Percentiles rank a stretch among this genome's conserved stretches.
Conservation (phyloP, 2,888 invertebrate species). For the Apamea epomidion region DNA sequence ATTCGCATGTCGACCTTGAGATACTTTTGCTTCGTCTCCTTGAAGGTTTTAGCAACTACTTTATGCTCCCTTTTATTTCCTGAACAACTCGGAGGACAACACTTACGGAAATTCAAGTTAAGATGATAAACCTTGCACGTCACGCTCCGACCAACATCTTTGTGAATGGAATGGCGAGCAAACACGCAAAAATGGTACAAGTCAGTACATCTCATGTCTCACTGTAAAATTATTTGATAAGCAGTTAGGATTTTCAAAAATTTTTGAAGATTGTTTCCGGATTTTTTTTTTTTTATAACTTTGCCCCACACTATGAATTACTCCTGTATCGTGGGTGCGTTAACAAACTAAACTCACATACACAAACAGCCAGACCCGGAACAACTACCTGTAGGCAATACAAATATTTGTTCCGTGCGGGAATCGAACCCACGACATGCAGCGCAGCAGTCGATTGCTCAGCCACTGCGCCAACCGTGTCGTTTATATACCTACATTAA, state of each 20-base stretch:
- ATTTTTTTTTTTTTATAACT: no score
- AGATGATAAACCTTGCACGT: not conserved
- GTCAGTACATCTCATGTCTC: not conserved
- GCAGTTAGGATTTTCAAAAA: not conserved
- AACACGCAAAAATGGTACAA: no score
- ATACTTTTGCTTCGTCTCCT: not conserved
- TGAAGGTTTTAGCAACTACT: not conserved
- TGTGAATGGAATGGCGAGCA: not conserved
- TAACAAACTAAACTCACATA: no score
- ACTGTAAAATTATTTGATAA: not conserved
- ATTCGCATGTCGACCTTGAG: not conserved
- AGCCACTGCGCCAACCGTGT: no score
- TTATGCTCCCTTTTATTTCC: conserved; percentile 12
- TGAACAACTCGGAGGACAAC: not conserved
- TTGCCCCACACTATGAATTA: no score
- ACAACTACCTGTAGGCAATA: no score
- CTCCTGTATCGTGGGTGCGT: no score
- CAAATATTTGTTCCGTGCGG: no score
- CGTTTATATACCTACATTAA: no score
- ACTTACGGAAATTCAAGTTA: not conserved
- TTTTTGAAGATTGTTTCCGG: not conserved
- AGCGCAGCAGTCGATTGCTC: no score
- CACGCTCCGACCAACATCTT: not conserved
- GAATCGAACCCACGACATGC: no score
- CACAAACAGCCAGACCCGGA: no score